phyloP scores from a whole-genome alignment of 1,140 invertebrate genomes.

The Drosophila repleta region DNA sequence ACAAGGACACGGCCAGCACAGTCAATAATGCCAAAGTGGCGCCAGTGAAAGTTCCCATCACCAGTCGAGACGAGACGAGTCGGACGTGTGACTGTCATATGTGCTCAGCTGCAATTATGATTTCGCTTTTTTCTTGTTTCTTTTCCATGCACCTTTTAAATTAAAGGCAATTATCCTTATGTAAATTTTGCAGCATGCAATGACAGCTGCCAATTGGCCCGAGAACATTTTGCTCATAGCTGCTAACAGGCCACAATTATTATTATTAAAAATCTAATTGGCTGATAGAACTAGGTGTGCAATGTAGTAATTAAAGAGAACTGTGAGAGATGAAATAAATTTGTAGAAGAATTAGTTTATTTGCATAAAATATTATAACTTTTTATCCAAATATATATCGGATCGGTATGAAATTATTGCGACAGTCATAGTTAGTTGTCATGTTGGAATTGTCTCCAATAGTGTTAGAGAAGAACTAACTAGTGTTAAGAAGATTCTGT shows the following conservation, averaged over 20 bases:
- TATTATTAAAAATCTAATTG: constrained; percentile 9
- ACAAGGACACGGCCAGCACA: constrained; percentile 26
- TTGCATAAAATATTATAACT: too few relatives aligned
- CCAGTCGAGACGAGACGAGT: neutral
- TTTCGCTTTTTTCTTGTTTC: constrained; percentile 36
- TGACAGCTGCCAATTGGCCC: constrained; percentile 1
- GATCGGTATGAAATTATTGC: too few relatives aligned
- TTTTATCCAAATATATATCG: too few relatives aligned
- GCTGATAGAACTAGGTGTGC: too few relatives aligned
- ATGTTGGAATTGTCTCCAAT: too few relatives aligned
- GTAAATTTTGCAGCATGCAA: constrained; percentile 46
- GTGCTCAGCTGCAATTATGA: constrained; percentile 56
- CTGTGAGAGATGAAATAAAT: too few relatives aligned
- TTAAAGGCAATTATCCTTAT: constrained; percentile 72
- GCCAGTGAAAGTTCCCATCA: constrained; percentile 24
- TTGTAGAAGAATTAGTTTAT: too few relatives aligned
- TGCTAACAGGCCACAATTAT: too few relatives aligned
- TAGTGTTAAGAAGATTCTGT: too few relatives aligned
- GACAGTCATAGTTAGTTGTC: too few relatives aligned
- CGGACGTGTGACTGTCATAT: constrained; percentile 7
- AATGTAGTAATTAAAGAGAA: too few relatives aligned
- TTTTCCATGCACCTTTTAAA: constrained; percentile 58
- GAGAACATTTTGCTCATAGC: neutral
- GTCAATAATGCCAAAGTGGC: constrained; percentile 45
- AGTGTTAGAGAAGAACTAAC: too few relatives aligned